phyloP scores from a whole-genome alignment of 2,797 vertebrate species.

The Perodicticus potto region DNA sequence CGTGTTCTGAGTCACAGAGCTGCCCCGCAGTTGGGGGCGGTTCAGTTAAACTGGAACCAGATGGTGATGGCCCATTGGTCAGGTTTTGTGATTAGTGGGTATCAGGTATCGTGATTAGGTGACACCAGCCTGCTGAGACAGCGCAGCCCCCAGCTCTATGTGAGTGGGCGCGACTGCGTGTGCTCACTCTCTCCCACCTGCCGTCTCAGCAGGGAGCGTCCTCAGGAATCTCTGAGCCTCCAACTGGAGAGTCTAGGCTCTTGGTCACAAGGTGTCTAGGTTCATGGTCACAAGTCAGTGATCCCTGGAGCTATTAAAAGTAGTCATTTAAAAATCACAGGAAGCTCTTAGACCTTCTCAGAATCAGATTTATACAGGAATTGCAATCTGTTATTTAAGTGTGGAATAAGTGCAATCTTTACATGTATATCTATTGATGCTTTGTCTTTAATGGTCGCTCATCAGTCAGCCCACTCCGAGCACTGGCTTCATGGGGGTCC shows the following conservation, averaged over 20 bases:
- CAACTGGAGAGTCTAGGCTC: not conserved
- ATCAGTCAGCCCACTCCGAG: no score
- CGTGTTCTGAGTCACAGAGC: not conserved
- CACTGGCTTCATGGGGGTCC: no score
- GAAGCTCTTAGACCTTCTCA: not conserved
- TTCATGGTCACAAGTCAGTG: not conserved
- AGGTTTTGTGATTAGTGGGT: not conserved
- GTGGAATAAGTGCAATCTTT: no score
- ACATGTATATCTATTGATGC: no score
- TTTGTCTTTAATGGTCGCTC: fast-evolving
- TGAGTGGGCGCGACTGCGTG: no score
- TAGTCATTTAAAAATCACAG: not conserved
- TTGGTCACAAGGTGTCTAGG: no score
- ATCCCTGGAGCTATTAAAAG: not conserved
- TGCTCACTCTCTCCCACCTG: no score
- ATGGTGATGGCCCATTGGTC: fast-evolving
- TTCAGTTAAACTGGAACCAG: fast-evolving
- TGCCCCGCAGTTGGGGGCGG: fast-evolving
- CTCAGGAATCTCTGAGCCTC: no score
- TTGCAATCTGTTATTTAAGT: not conserved
- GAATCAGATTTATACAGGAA: not conserved
- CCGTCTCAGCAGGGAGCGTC: no score
- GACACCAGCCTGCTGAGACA: no score
- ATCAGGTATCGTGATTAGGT: no score
- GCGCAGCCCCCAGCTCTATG: fast-evolving